phyloP scores from a whole-genome alignment of 1,140 invertebrate genomes.

The Brachionus plicatilis region DNA sequence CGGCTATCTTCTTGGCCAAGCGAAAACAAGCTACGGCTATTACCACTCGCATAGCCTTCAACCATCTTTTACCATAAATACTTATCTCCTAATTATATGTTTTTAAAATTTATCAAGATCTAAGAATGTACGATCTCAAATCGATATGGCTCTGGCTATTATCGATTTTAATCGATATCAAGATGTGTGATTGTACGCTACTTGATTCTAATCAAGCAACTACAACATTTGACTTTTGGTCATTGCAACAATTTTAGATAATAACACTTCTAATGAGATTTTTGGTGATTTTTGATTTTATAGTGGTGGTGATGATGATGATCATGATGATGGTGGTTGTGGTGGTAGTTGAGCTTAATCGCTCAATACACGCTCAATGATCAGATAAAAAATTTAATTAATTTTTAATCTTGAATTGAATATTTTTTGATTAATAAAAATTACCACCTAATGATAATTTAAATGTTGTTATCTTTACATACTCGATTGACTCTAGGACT shows the following conservation, averaged over 20 bases:
- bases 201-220: not conserved
- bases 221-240: slow-evolving; percentile 5
- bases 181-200: slow-evolving; percentile 13
- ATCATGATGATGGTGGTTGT: too few species aligned
- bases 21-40: slow-evolving; percentile 9
- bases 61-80: not conserved
- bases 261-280: not conserved
- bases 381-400: not conserved
- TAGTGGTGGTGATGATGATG: not conserved
- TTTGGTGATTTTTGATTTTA: too few species aligned
- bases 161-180: slow-evolving; percentile 21
- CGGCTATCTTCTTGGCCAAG: not conserved
- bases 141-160: slow-evolving; percentile 30
- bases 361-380: not conserved
- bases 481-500: not conserved
- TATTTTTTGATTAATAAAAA: not conserved
- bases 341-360: not conserved
- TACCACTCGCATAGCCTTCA: not conserved
- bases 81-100: slow-evolving; percentile 34
- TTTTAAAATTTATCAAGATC: slow-evolving; percentile 29
- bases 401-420: not conserved
- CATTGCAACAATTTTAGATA: slow-evolving; percentile 27
- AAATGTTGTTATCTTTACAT: not conserved
- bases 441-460: not conserved
- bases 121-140: not conserved